Evolutionary conservation across 2,113 vertebrate species (phyloP).

Genomic region (Hypomesus transpacificus): DNA sequence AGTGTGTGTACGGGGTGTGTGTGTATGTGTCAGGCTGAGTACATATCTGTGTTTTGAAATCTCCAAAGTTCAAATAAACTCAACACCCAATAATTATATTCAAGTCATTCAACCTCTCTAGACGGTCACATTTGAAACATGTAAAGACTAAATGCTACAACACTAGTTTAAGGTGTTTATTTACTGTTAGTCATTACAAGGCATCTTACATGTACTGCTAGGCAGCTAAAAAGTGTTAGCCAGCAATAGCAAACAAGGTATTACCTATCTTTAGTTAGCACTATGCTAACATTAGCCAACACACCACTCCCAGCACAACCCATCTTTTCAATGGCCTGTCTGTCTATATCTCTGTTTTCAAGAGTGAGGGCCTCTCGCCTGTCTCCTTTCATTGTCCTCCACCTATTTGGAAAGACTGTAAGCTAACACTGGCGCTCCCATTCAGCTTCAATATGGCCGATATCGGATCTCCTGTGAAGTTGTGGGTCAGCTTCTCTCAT

Average conservation of each 20-base stretch:
- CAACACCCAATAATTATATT: too few relatives aligned
- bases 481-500: slow-evolving; percentile 54
- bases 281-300: neutral
- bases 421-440: slow-evolving; percentile 51
- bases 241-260: neutral
- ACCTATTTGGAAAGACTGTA: slow-evolving; percentile 40
- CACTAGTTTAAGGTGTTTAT: too few relatives aligned
- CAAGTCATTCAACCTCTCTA: too few relatives aligned
- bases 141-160: too few relatives aligned
- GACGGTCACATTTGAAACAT: too few relatives aligned
- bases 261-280: neutral
- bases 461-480: slow-evolving; percentile 62
- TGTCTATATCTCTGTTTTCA: slow-evolving; percentile 32
- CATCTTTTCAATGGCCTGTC: slow-evolving; percentile 47
- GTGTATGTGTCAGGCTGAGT: too few relatives aligned
- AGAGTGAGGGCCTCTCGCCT: slow-evolving; percentile 32
- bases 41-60: too few relatives aligned
- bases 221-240: too few relatives aligned
- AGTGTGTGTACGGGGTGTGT: too few relatives aligned
- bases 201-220: too few relatives aligned
- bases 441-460: slow-evolving; percentile 48
- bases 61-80: too few relatives aligned
- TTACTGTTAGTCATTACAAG: too few relatives aligned
- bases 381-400: slow-evolving; percentile 40
- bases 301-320: slow-evolving; percentile 2